These are phyloP conservation scores for Dicerorhinus sumatrensis DNA, from an alignment of 2,113 vertebrate species.

Conservation along the genomic window DNA sequence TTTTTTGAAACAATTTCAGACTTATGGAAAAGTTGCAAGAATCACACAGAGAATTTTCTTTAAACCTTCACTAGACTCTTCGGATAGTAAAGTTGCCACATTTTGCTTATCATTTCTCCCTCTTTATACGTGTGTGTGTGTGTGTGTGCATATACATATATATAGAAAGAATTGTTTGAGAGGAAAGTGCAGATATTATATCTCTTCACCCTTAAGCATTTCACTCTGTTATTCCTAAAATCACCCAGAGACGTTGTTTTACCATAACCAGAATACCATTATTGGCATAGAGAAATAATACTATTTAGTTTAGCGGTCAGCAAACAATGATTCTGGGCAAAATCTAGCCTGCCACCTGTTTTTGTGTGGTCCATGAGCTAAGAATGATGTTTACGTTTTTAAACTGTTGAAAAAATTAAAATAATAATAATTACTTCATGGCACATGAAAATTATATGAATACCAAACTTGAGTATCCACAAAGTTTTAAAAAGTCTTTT, in stretches of 20 bases:
- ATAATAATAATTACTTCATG: neutral
- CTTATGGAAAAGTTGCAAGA: neutral
- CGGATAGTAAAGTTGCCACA: neutral
- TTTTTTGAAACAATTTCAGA: neutral
- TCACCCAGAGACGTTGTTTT: neutral
- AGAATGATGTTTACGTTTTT: neutral
- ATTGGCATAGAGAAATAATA: neutral
- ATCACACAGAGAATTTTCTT: neutral
- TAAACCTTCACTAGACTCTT: neutral
- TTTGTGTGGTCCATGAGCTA: neutral
- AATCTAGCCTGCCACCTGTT: neutral
- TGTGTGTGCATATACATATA: neutral
- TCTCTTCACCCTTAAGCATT: neutral
- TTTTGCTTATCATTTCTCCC: neutral
- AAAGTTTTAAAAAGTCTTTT: neutral
- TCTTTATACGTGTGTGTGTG: neutral
- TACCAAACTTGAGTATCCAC: neutral
- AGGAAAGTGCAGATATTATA: neutral
- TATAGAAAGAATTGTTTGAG: neutral
- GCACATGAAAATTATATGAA: neutral
- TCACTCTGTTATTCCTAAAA: neutral
- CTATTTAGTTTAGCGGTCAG: neutral
- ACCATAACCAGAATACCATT: neutral
- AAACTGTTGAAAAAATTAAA: neutral
- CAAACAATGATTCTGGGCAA: neutral